These are phyloP conservation scores for Melieria picta DNA, from an alignment of 2,888 invertebrate genomes.

Conservation along the genomic window DNA sequence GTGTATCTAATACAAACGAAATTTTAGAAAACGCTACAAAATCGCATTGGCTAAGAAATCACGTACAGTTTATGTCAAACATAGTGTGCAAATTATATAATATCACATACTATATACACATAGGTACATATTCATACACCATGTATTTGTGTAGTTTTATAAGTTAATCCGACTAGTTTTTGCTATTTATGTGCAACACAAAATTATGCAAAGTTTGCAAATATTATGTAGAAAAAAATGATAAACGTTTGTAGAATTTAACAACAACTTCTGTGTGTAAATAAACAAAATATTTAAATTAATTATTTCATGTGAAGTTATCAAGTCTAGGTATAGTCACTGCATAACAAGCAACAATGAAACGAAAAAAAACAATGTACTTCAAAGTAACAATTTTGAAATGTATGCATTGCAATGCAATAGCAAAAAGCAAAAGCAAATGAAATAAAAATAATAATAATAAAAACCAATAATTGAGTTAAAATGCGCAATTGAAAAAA, in stretches of 20 bases:
- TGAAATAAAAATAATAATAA: not conserved
- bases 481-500: slow-evolving; percentile 3
- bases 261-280: not conserved
- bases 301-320: not conserved
- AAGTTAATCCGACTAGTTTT: not conserved
- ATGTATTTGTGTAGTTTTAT: not conserved
- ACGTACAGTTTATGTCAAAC: too few relatives aligned
- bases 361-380: too few relatives aligned
- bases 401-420: not conserved
- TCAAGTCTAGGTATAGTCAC: too few relatives aligned
- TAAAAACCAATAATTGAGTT: not conserved
- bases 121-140: slow-evolving; percentile 3
- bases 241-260: not conserved
- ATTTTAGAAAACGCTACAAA: not conserved
- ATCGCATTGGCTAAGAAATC: too few relatives aligned
- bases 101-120: too few relatives aligned
- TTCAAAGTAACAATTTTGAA: not conserved
- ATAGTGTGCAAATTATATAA: too few relatives aligned
- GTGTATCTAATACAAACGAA: not conserved
- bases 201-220: not conserved
- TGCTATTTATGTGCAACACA: not conserved
- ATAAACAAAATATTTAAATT: not conserved
- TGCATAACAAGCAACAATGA: too few relatives aligned
- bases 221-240: not conserved
- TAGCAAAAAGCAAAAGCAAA: not conserved